Conservation (phyloP, 2,888 invertebrate species). For the Coelopa pilipes region DNA sequence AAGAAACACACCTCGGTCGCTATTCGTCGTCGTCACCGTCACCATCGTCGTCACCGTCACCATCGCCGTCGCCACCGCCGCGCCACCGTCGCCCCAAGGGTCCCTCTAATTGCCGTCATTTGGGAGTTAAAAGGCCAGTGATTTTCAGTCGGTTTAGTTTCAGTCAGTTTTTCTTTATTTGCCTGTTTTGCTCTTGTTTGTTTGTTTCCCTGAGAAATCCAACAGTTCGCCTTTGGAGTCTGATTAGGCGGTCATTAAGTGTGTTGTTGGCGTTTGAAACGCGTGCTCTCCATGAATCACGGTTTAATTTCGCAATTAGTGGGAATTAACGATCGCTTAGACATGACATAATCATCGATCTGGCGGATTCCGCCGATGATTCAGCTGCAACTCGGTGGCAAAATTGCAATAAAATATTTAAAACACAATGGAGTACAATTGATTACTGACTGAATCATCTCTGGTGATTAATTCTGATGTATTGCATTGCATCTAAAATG, state of each 20-base stretch:
- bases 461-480: no score
- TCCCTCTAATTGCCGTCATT: conserved; percentile 18
- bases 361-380: no score
- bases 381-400: no score
- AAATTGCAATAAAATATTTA: no score
- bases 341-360: no score
- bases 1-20: conserved; percentile 32
- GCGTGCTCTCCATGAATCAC: no score
- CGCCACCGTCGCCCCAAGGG: no score
- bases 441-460: no score
- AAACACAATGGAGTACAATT: no score
- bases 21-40: background rate
- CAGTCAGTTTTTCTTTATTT: background rate
- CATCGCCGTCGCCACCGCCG: background rate
- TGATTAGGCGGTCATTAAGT: background rate
- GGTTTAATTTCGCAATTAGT: no score
- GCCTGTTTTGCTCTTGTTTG: background rate
- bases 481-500: no score
- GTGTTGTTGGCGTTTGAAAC: background rate
- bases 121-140: background rate
- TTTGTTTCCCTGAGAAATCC: background rate
- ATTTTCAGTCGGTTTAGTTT: conserved; percentile 4
- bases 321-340: no score
- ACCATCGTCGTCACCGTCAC: background rate
- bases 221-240: background rate